Evolutionary conservation across 35 echinoderm and acorn worm species (phyloP).

Genomic region (Eucidaris tribuloides): DNA sequence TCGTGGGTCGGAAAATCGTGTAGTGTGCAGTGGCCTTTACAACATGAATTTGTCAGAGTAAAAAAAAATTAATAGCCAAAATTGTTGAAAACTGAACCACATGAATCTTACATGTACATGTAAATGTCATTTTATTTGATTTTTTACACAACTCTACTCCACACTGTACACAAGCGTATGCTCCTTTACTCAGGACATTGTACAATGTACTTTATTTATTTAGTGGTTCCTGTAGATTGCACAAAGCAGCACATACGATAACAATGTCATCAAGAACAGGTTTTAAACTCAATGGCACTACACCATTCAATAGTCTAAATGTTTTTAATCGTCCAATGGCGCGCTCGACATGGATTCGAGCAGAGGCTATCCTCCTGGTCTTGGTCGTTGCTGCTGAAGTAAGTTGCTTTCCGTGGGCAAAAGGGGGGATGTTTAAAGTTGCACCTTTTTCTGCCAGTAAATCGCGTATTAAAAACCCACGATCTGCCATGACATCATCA

Average conservation of each 20-base stretch:
- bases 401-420: neutral
- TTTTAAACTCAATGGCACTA: neutral
- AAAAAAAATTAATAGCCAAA: too few species aligned
- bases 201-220: neutral
- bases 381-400: neutral
- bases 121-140: too few species aligned
- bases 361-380: neutral
- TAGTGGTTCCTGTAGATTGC: neutral
- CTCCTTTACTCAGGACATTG: too few species aligned
- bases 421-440: conserved; percentile 17
- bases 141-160: too few species aligned
- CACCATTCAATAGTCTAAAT: conserved; percentile 2
- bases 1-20: too few species aligned
- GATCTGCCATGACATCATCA: conserved; percentile 28
- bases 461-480: conserved; percentile 20
- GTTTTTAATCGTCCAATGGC: conserved; percentile 16
- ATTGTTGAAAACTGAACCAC: too few species aligned
- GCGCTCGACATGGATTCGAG: neutral
- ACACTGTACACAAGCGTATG: too few species aligned
- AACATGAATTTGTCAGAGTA: too few species aligned
- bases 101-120: too few species aligned
- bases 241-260: neutral
- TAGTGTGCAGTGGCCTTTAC: too few species aligned
- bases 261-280: neutral
- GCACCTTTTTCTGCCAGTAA: conserved; percentile 2